Percentiles rank a stretch among this genome's conserved stretches.
These are phyloP conservation scores for Urocyon cinereoargenteus DNA, from an alignment of 2,797 vertebrate genomes.

Conservation along the genomic window DNA sequence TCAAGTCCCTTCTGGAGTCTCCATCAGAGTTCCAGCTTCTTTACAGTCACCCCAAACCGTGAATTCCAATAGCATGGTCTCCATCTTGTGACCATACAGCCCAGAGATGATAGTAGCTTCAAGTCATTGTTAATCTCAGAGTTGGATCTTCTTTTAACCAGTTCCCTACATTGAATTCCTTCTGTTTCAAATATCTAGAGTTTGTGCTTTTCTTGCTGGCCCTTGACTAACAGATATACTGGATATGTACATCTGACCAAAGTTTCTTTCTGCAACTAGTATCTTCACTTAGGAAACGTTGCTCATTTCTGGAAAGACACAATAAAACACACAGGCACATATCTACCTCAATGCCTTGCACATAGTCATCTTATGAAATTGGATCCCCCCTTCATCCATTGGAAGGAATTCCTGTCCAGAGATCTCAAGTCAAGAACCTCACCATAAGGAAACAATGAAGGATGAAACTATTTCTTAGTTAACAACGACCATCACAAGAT, in stretches of 20 bases:
- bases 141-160: background rate
- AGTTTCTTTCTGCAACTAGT: background rate
- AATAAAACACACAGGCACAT: background rate
- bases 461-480: background rate
- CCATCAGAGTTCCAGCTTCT: background rate
- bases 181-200: slow-evolving; percentile 16
- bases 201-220: background rate
- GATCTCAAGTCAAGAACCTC: background rate
- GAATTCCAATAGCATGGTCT: background rate
- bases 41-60: background rate
- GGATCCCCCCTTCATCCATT: background rate
- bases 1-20: background rate
- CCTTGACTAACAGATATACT: background rate
- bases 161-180: background rate
- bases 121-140: background rate
- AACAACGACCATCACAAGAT: background rate
- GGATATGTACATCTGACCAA: background rate
- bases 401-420: background rate
- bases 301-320: background rate
- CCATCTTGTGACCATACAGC: background rate
- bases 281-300: background rate
- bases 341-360: background rate
- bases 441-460: background rate
- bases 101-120: background rate
- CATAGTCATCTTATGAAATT: background rate